These are phyloP conservation scores for Hemiprocne comata DNA, from an alignment of 2,113 vertebrate genomes.

Conservation along the genomic window DNA sequence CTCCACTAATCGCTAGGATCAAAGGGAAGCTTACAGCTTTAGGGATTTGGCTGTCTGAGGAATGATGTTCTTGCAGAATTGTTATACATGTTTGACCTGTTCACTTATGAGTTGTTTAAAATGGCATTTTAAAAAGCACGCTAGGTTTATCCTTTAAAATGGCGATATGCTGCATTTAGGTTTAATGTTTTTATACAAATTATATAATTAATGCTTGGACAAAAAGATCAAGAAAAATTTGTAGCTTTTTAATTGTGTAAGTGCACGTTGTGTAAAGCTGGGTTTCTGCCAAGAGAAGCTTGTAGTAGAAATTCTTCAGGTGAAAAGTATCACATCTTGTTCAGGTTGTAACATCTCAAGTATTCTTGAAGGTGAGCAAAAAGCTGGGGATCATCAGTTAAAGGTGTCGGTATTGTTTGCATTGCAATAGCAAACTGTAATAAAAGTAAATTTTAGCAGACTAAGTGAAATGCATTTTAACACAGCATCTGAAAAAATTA, in stretches of 20 bases:
- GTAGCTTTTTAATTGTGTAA: background rate
- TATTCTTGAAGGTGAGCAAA: background rate
- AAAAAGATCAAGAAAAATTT: background rate
- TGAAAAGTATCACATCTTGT: background rate
- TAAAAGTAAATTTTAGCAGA: background rate
- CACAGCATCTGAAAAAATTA: background rate
- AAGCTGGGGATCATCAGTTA: background rate
- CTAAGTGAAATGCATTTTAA: background rate
- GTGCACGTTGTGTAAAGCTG: background rate
- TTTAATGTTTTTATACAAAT: background rate
- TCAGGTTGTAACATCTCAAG: background rate
- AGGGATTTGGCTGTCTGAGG: conserved; percentile 4
- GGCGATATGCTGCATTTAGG: background rate
- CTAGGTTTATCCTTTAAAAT: background rate
- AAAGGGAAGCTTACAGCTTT: conserved; percentile 31
- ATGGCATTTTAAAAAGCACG: background rate
- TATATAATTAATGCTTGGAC: background rate
- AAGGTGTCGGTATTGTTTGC: background rate
- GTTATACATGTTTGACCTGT: background rate
- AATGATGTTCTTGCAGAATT: background rate
- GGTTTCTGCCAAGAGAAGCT: background rate
- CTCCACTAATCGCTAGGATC: conserved; percentile 32
- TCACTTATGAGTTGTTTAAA: background rate
- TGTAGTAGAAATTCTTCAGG: background rate
- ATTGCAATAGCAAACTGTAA: background rate